Conservation (phyloP, 1,140 invertebrate genomes). For the Notospermus geniculatus region DNA sequence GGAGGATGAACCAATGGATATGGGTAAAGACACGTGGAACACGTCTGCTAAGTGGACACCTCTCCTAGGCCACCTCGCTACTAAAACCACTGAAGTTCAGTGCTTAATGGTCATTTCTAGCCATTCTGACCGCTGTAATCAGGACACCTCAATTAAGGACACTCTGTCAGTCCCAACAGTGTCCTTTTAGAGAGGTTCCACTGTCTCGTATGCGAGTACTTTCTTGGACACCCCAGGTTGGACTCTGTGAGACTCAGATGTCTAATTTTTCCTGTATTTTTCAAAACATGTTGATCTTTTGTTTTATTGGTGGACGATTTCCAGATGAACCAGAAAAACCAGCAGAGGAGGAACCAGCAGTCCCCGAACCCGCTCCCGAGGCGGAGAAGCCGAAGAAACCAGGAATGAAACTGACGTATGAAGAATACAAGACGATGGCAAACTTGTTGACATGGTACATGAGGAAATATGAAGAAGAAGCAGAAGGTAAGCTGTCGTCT, state of each 20-base stretch:
- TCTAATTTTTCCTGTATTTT: background rate
- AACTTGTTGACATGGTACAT: constrained; percentile 89
- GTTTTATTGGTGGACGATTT: too few relatives aligned
- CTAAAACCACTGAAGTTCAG: too few relatives aligned
- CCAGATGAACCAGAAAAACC: constrained; percentile 14
- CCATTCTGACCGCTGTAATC: too few relatives aligned
- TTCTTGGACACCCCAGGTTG: too few relatives aligned
- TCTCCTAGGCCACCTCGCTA: too few relatives aligned
- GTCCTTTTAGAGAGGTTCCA: too few relatives aligned
- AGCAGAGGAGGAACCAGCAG: constrained; percentile 18
- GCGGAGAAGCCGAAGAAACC: constrained; percentile 63
- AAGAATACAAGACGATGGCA: constrained; percentile 90
- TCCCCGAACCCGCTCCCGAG: constrained; percentile 19
- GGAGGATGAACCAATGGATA: constrained; percentile 38
- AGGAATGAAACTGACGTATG: constrained; percentile 86
- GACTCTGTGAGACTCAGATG: background rate
- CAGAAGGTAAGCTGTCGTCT: constrained; percentile 58
- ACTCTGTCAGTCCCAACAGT: too few relatives aligned
- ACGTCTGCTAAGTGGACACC: too few relatives aligned
- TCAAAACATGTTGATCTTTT: too few relatives aligned
- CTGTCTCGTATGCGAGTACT: too few relatives aligned
- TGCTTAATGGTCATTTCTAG: too few relatives aligned
- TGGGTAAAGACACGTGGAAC: background rate
- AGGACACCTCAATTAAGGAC: too few relatives aligned
- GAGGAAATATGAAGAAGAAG: constrained; percentile 75